Evolutionary conservation across 1,140 invertebrate species (phyloP).

Genomic region (Latrodectus geometricus): DNA sequence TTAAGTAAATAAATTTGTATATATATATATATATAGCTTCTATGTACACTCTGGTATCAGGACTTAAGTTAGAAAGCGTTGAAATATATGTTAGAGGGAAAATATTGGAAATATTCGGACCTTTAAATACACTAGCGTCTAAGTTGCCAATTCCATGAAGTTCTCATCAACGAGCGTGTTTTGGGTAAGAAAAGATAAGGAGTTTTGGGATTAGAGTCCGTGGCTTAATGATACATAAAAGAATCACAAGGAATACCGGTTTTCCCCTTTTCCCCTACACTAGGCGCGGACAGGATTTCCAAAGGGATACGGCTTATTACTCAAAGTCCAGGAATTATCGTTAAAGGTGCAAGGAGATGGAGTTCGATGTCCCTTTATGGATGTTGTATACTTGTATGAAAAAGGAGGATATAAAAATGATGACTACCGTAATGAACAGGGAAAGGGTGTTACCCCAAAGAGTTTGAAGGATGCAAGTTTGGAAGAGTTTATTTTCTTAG

Average conservation of each 20-base stretch:
- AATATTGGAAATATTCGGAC: background rate
- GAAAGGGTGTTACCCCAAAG: background rate
- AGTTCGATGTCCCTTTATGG: conserved; percentile 12
- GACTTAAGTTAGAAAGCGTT: too few species aligned
- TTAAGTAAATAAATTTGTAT: too few species aligned
- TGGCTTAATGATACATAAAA: conserved; percentile 53
- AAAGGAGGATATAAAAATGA: background rate
- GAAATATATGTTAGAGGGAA: too few species aligned
- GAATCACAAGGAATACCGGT: conserved; percentile 26
- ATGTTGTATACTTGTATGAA: background rate
- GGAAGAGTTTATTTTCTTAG: too few species aligned
- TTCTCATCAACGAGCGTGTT: conserved; percentile 20
- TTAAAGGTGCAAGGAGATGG: conserved; percentile 24
- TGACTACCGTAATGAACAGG: conserved; percentile 9
- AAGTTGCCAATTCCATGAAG: conserved; percentile 3
- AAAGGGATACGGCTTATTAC: conserved; percentile 49
- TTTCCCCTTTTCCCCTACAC: background rate
- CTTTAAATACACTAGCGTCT: background rate
- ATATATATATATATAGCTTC: too few species aligned
- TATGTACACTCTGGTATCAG: too few species aligned
- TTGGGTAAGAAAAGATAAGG: conserved; percentile 4
- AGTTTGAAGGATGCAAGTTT: background rate
- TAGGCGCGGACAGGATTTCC: conserved; percentile 26
- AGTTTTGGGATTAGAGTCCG: conserved; percentile 19
- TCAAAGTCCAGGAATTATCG: conserved; percentile 51